Evolutionary conservation across 1,140 invertebrate genomes (phyloP).

Genomic region (Mizuhopecten yessoensis): DNA sequence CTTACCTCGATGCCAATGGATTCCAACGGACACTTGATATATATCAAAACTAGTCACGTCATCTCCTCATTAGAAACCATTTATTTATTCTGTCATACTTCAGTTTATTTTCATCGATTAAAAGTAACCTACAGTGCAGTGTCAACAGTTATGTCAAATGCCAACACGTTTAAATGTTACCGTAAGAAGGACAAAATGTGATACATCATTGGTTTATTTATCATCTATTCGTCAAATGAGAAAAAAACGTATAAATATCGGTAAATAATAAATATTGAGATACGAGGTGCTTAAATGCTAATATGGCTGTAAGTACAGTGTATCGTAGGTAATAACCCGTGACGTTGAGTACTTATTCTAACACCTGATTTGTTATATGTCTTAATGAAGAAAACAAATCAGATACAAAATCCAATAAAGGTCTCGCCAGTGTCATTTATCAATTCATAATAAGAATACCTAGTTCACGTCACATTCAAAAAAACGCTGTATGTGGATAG

Average conservation of each 20-base stretch:
- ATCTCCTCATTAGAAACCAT: neutral
- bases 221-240: neutral
- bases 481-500: too few species aligned
- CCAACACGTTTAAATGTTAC: slow-evolving; percentile 16
- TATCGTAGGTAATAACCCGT: neutral
- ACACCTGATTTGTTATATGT: neutral
- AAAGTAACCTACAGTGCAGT: neutral
- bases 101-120: slow-evolving; percentile 35
- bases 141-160: neutral
- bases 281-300: neutral
- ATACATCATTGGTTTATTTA: slow-evolving; percentile 5
- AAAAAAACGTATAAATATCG: neutral
- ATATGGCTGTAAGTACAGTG: neutral
- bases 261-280: neutral
- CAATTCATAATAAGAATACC: neutral
- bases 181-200: neutral
- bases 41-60: neutral
- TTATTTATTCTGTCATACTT: slow-evolving; percentile 23
- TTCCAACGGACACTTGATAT: neutral
- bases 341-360: neutral
- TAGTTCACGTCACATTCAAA: neutral
- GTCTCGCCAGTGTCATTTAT: neutral
- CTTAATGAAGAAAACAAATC: neutral
- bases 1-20: neutral
- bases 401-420: neutral